Base-by-base conservation (phyloP, 2,888 invertebrate genomes). In the Allygus modestus region DNA sequence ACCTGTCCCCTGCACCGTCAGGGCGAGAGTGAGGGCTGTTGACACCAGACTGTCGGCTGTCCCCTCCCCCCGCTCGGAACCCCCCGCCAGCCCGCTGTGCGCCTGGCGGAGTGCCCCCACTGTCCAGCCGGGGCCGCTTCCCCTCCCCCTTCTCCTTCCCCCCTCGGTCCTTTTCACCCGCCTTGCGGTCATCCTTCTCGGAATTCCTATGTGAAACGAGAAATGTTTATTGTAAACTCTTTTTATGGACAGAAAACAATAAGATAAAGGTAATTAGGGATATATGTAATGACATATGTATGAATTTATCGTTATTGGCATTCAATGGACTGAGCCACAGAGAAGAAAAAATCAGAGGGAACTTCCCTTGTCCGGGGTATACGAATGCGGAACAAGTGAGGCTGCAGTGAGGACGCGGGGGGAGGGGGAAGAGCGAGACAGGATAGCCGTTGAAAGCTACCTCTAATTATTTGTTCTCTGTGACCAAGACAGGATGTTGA, bases 91-190 rank as follows among this genome's bases (percentile, higher is more conserved):
- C 31, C 54, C 69, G 37, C 20, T 37, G 84, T 17, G n/a, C 7
- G 20, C 71, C 26, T 0, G 73, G 54, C 5, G 79, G 69, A 7
- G 69, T 82, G 12, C 81, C 69, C n/a, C 43, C 84, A 41, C 65
- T 37, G 12, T 71, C 81, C 86, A 85, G 17, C 87, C 85, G 58
- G 84, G 75, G 58, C 86, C 86, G 51, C 86, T 81, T 17, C 86
- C 58, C 58, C 89, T 86, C 90, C 90, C 43, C 88, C 86, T 82
- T 90, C 46, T 88, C 86, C 58, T 87, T 87, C 58, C 89, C 88
- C 86, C 91, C 91, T 54, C 54, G 54, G 9, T 89, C 88, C 31
- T 91, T 90, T 54, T 88, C 88, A 28, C 84, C 86, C 41, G 86
- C 85, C 46, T 88, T 87, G 85, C 85, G 87, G 69, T 88, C 87